Base-by-base conservation (phyloP, 1,140 invertebrate species). In the Cydia splendana region DNA sequence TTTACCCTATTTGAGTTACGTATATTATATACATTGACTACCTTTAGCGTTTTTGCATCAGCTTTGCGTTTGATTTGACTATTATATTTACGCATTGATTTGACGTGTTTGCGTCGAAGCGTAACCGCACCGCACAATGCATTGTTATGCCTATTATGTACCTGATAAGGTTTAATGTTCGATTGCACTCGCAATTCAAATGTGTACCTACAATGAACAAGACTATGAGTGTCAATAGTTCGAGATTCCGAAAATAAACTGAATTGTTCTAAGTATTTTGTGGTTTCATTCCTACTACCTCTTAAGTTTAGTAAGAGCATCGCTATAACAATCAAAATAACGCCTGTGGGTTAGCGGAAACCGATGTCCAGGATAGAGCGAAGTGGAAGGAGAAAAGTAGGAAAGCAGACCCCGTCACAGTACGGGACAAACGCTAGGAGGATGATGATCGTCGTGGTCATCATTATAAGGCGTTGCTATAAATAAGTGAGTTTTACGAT, bases 141-240 rank as follows among this genome's bases (percentile, higher is more conserved):
- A 20, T 62, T 62, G 6, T 62, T 62, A 24, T 62, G 18, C 18
- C 5, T 24, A 9, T 62, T 62, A 24, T 62, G 57, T 57, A 62
- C 57, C 18, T 62, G 57, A 62, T 62, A 62, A 20, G 57, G 20
- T n/a, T 62, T 24, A 48, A 62, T 24, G 57, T 62, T 62, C 57
- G 20, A 12, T 62, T 62, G 57, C 51, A 53, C 51, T 62, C 15
- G 7, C n/a, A 18, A 18, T 57, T 57, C 53, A 57, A 18, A 18
- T 48, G 15, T 48, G 45, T 57, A 18, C 53, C 15, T 18, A 57
- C n/a, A 57, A 57, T 57, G 10, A 48, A 48, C 13, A 48, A 48
- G 1, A 48, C 15, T 48, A 48, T 48, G 10, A 48, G 7, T 42
- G 38, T 42, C 38, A 42, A 42, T 7, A 42, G 34, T 45, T 45